Base-by-base conservation (phyloP, 2,888 invertebrate species). In the Apotomis betuletana region DNA sequence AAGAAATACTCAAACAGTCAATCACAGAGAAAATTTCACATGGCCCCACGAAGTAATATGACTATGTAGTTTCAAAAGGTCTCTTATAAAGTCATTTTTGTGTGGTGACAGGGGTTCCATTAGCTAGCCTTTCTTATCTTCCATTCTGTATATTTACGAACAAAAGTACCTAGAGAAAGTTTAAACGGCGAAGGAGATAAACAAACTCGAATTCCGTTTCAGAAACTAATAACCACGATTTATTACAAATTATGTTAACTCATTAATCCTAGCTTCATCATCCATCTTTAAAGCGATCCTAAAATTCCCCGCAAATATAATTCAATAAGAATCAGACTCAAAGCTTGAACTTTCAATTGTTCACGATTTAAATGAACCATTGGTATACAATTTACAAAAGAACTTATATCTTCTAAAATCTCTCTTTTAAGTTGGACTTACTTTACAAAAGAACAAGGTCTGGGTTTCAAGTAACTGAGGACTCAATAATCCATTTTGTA, bases 251-350 rank as follows among this genome's bases (percentile, higher is more conserved):
- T 46, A 46, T 57, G 55, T 57, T 44, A 57, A 55, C 27, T 8
- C 9, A 65, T 65, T 65, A 65, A 64, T 57, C 15, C 46, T 27
- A 36, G 41, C 41, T 49, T 44, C 57, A 10, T 15, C 46, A 8
- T 15, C 65, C 38, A 49, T 54, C 64, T 46, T 41, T 12, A 10
- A 51, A 69, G 57, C 62, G 46, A 60, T 61, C 46, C 5, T 9
- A n/a, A 15, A 67, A 12, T 55, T 70, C 41, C 8, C 27, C 12
- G 36, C 69, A 36, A 71, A 71, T 12, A 64, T 67, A 71, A 71
- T 71, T 71, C 62, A 71, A 71, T 71, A 71, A 67, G 71, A 62
- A 67, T 67, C 71, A 67, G 55, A 67, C 67, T 67, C 61, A 55
- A 62, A 67, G 57, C 46, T 71, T 44, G 41, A 71, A 71, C 55